Evolutionary conservation across 2,797 vertebrate species (phyloP).

Genomic region (Neostethus bicornis): DNA sequence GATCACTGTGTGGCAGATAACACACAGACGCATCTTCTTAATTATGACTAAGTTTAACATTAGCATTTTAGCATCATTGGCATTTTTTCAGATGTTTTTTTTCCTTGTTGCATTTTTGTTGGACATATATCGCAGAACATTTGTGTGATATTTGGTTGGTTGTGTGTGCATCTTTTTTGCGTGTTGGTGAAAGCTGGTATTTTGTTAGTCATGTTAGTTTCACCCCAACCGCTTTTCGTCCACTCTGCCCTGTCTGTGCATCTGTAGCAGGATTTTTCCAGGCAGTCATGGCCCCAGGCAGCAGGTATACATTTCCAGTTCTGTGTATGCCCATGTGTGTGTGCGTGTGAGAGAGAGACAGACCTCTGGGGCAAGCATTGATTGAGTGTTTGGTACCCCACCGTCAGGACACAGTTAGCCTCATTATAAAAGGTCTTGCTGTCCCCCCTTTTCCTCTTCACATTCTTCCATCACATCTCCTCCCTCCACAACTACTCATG

Average conservation of each 20-base stretch:
- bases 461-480: slow-evolving; percentile 36
- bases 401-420: slow-evolving; percentile 65
- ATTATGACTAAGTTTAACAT: slow-evolving; percentile 12
- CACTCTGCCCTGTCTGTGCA: slow-evolving; percentile 24
- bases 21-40: slow-evolving; percentile 7
- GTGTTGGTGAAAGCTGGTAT: background rate
- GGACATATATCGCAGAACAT: slow-evolving; percentile 3
- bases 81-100: slow-evolving; percentile 13
- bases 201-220: slow-evolving; percentile 54
- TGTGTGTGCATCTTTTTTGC: background rate
- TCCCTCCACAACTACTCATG: slow-evolving; percentile 9
- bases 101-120: slow-evolving; percentile 6
- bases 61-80: background rate
- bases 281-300: slow-evolving; percentile 52
- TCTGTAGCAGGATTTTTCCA: slow-evolving; percentile 68
- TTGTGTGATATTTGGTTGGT: background rate
- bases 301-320: slow-evolving; percentile 33
- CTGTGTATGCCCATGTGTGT: slow-evolving; percentile 5
- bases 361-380: slow-evolving; percentile 55
- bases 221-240: slow-evolving; percentile 48
- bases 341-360: slow-evolving; percentile 10
- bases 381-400: slow-evolving; percentile 61
- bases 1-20: slow-evolving; percentile 20
- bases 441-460: slow-evolving; percentile 37
- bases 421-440: slow-evolving; percentile 62